Evolutionary conservation across 2,797 vertebrate genomes (phyloP), one percentile per base, ranked within the genome.

Genomic region (Tachyglossus aculeatus): DNA sequence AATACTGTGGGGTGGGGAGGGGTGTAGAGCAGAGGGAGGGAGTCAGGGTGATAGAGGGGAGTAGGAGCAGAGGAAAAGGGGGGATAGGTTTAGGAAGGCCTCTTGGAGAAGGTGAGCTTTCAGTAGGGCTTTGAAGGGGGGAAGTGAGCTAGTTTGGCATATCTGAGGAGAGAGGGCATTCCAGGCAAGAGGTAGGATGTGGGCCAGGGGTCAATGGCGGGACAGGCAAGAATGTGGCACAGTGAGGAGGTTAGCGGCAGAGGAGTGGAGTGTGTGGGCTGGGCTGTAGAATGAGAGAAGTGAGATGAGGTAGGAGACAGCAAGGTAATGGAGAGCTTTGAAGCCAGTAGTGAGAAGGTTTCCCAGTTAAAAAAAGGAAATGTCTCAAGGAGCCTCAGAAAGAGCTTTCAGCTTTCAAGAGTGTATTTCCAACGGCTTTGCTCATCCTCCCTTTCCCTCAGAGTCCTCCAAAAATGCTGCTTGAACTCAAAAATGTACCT

Each of bases 301-400:
- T 44, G 51, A 51, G 48, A 70, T 40, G 60, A 74, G 48, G 27
- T 36, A 33, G 78, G 57, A 43, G 40, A 51, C 52, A 55, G n/a
- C 36, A 48, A 34, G 36, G 53, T 16, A 1, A 9, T 55, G 14
- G n/a, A n/a, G n/a, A n/a, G n/a, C n/a, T n/a, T n/a, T n/a, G n/a
- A n/a, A n/a, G n/a, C n/a, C n/a, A n/a, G n/a, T n/a, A n/a, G n/a
- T n/a, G n/a, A n/a, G n/a, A n/a, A n/a, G n/a, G n/a, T n/a, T n/a
- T n/a, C n/a, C n/a, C n/a, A n/a, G n/a, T n/a, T n/a, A n/a, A n/a
- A n/a, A n/a, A n/a, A n/a, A n/a, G n/a, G n/a, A n/a, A n/a, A n/a
- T n/a, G n/a, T n/a, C n/a, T n/a, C n/a, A n/a, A n/a, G n/a, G n/a
- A n/a, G n/a, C n/a, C n/a, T n/a, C n/a, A n/a, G n/a, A n/a, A n/a